phyloP scores from a whole-genome alignment of 2,113 vertebrate species.

The Xerus inauris region DNA sequence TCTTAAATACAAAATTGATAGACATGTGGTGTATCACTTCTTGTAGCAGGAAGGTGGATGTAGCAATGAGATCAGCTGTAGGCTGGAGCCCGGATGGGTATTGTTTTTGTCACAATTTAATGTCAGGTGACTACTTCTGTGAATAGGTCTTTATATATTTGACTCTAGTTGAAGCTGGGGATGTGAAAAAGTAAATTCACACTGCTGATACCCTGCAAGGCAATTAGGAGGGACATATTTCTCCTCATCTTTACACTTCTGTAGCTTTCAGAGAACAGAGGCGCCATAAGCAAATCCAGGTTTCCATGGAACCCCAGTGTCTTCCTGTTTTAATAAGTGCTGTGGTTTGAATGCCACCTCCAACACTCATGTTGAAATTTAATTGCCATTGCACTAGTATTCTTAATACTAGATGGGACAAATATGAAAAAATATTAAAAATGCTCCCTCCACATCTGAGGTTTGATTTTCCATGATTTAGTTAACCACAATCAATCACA shows the following conservation, averaged over 20 bases:
- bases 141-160: slow-evolving; percentile 16
- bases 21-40: neutral
- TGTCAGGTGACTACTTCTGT: neutral
- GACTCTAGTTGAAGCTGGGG: neutral
- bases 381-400: neutral
- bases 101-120: slow-evolving; percentile 54
- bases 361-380: neutral
- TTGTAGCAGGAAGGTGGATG: slow-evolving; percentile 12
- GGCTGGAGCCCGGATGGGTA: neutral
- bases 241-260: neutral
- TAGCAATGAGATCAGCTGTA: neutral
- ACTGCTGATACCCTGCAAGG: neutral
- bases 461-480: neutral
- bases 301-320: neutral
- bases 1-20: slow-evolving; percentile 53
- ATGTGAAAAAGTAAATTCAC: neutral
- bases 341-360: neutral
- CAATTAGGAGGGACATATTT: neutral
- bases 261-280: neutral
- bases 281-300: neutral
- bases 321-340: neutral
- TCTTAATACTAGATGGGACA: neutral
- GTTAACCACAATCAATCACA: neutral
- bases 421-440: too few species aligned
- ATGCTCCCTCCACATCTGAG: neutral